Conservation (phyloP, 2,797 vertebrate genomes). For the Neosilurus hyrtlii region DNA sequence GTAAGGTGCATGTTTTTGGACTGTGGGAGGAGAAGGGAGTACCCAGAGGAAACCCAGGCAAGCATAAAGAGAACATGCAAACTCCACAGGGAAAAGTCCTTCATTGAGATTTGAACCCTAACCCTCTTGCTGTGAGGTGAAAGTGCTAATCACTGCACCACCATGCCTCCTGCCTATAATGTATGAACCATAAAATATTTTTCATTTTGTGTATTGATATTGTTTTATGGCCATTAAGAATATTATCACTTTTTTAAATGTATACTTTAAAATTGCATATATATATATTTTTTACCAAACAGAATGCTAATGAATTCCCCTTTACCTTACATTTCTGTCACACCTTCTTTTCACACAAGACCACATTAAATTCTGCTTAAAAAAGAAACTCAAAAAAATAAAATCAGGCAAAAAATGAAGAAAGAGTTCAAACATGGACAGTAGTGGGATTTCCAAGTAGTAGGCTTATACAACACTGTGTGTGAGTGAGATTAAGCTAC, state of each 20-base stretch:
- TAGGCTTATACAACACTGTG: neutral
- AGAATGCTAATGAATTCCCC: neutral
- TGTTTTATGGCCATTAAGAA: neutral
- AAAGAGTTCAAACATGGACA: neutral
- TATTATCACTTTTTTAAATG: neutral
- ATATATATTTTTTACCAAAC: neutral
- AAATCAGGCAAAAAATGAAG: neutral
- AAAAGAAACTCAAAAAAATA: neutral
- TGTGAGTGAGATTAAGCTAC: neutral
- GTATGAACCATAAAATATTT: neutral
- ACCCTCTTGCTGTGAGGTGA: no score
- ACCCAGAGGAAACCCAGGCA: no score
- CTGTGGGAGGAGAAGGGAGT: no score
- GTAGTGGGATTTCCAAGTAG: neutral
- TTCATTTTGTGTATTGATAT: neutral
- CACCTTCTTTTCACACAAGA: neutral
- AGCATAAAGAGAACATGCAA: no score
- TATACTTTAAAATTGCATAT: neutral
- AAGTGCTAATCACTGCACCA: no score
- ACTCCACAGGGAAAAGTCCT: no score
- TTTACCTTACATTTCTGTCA: neutral
- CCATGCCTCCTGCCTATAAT: neutral
- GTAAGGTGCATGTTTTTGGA: no score
- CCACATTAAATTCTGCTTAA: neutral
- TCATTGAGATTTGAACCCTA: no score